Evolutionary conservation across 2,888 invertebrate genomes (phyloP).

Genomic region (Chouioia cunea): DNA sequence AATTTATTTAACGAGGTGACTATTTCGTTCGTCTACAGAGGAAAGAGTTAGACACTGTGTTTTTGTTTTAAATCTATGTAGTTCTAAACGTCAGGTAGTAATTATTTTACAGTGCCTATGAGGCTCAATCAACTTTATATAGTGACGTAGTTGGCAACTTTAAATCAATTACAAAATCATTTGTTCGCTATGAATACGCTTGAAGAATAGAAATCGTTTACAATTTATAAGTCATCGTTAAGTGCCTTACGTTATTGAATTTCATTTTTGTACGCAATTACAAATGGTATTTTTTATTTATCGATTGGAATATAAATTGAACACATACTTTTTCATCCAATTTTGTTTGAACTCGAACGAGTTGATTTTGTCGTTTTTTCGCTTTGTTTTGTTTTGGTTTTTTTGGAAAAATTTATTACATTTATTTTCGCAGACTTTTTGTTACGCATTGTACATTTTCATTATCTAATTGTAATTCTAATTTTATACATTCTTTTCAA

Average conservation of each 20-base stretch:
- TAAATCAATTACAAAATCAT: conserved; percentile 10
- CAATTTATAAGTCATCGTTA: conserved; percentile 4
- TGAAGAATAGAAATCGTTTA: conserved; percentile 6
- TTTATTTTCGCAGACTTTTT: background rate
- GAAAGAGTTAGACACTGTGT: conserved; percentile 53
- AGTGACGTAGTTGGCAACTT: background rate
- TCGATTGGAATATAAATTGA: conserved; percentile 29
- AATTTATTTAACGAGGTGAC: conserved; percentile 50
- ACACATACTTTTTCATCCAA: conserved; percentile 12
- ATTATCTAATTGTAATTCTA: background rate
- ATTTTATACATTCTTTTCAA: background rate
- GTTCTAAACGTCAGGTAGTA: conserved; percentile 54
- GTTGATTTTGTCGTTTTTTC: background rate
- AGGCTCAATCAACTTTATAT: conserved; percentile 28
- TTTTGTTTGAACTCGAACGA: no score
- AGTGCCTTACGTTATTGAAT: background rate
- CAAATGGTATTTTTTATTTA: conserved; percentile 1
- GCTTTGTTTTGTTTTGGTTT: no score
- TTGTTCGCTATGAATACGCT: background rate
- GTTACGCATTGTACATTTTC: no score
- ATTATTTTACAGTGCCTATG: conserved; percentile 54
- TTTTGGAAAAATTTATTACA: conserved; percentile 3
- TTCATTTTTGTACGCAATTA: background rate
- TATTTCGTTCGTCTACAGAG: conserved; percentile 53
- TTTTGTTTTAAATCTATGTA: conserved; percentile 45